phyloP scores from a whole-genome alignment of 2,888 invertebrate species.

The Tribolium freemani region DNA sequence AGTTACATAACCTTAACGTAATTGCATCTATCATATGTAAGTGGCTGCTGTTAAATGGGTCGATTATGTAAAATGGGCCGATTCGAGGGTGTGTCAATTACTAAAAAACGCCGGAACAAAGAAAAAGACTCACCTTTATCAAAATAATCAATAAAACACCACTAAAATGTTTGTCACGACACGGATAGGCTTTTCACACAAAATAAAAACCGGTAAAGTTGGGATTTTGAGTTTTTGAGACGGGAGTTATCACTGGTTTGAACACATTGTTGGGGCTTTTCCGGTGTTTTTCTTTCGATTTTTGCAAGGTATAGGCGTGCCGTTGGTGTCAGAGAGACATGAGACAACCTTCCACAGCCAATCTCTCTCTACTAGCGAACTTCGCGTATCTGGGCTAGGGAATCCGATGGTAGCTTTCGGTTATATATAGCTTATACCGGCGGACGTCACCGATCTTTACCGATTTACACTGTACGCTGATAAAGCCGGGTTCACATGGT shows the following conservation, averaged over 20 bases:
- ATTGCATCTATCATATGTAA: constrained; percentile 14
- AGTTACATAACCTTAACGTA: constrained; percentile 14
- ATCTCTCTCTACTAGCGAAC: constrained; percentile 17
- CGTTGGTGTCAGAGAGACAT: constrained; percentile 25
- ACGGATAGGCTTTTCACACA: constrained; percentile 7
- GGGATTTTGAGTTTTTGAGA: background rate
- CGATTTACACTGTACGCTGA: constrained; percentile 40
- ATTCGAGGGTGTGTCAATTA: constrained; percentile 34
- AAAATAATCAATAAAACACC: constrained; percentile 22
- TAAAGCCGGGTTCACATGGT: constrained; percentile 23
- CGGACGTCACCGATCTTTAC: constrained; percentile 37
- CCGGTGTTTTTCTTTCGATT: background rate
- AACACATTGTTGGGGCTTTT: constrained; percentile 35
- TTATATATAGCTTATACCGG: constrained; percentile 49
- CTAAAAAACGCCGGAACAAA: constrained; percentile 2
- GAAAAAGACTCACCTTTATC: constrained; percentile 28
- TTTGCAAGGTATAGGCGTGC: constrained; percentile 25
- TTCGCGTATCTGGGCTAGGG: constrained; percentile 26
- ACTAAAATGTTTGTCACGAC: constrained; percentile 24
- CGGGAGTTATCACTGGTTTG: constrained; percentile 33
- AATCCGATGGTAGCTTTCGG: constrained; percentile 22
- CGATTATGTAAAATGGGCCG: constrained; percentile 27
- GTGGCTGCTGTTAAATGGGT: constrained; percentile 16
- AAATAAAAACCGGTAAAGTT: constrained; percentile 12
- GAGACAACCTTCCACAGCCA: constrained; percentile 4